These are phyloP conservation scores for Enteromius afrohamiltoni DNA, from an alignment of 2,797 vertebrate genomes.

Conservation along the genomic window DNA sequence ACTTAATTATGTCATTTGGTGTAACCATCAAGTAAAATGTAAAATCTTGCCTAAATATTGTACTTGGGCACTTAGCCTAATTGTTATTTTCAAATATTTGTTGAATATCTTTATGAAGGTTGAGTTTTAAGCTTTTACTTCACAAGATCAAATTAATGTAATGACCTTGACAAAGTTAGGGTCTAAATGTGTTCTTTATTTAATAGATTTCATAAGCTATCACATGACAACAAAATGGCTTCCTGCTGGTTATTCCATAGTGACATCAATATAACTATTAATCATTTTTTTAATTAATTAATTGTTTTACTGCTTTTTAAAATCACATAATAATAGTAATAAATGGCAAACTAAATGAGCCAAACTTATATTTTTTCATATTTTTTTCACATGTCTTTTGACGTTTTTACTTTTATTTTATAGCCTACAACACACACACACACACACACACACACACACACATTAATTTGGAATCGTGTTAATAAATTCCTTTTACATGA, in stretches of 20 bases:
- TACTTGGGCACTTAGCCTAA: not conserved
- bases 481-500: not conserved
- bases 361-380: not conserved
- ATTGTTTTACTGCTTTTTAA: not conserved
- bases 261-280: not conserved
- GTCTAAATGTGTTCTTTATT: not conserved
- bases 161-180: not conserved
- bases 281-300: not conserved
- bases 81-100: not conserved
- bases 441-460: too few species aligned
- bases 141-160: not conserved
- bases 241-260: not conserved
- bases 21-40: not conserved
- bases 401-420: not conserved
- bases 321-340: not conserved
- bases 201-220: conserved; percentile 2
- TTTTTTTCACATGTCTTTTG: not conserved
- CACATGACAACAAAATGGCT: conserved; percentile 32
- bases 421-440: too few species aligned
- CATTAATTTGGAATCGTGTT: not conserved
- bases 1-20: not conserved
- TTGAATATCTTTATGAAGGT: not conserved
- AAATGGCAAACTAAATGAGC: not conserved
- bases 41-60: not conserved
- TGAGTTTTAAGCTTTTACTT: not conserved